Evolutionary conservation across 2,888 invertebrate genomes (phyloP).

Genomic region (Branchipolynoe longqiensis): DNA sequence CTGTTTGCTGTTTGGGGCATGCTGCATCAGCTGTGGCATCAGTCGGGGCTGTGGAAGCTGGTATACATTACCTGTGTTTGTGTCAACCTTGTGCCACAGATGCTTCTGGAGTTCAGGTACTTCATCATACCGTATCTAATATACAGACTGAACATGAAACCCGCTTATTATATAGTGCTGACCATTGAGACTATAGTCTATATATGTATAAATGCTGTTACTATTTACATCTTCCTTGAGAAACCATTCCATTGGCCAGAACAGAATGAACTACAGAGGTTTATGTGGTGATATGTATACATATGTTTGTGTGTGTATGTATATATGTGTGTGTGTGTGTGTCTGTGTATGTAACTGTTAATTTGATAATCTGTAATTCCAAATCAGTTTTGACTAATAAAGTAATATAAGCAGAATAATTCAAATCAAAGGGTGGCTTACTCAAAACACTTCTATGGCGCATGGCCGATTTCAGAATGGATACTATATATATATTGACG

Average conservation of each 20-base stretch:
- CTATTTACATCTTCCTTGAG: conserved; percentile 89
- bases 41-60: conserved; percentile 81
- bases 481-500: too few species aligned
- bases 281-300: conserved; percentile 88
- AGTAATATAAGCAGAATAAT: too few species aligned
- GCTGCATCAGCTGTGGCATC: conserved; percentile 69
- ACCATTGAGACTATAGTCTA: conserved; percentile 87
- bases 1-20: conserved; percentile 82
- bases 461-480: too few species aligned
- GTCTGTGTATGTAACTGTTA: too few species aligned
- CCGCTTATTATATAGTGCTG: conserved; percentile 83
- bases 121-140: conserved; percentile 95
- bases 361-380: too few species aligned
- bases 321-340: background rate
- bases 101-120: conserved; percentile 95
- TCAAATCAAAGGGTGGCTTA: too few species aligned
- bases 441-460: too few species aligned
- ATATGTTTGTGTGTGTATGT: background rate
- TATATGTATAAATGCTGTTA: conserved; percentile 86
- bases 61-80: conserved; percentile 86
- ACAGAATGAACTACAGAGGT: conserved; percentile 88
- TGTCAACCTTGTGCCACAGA: conserved; percentile 89
- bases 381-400: too few species aligned
- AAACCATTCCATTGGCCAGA: conserved; percentile 91
- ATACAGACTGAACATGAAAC: conserved; percentile 86